Evolutionary conservation across 2,888 invertebrate species (phyloP).

Genomic region (Diabrotica balteata): DNA sequence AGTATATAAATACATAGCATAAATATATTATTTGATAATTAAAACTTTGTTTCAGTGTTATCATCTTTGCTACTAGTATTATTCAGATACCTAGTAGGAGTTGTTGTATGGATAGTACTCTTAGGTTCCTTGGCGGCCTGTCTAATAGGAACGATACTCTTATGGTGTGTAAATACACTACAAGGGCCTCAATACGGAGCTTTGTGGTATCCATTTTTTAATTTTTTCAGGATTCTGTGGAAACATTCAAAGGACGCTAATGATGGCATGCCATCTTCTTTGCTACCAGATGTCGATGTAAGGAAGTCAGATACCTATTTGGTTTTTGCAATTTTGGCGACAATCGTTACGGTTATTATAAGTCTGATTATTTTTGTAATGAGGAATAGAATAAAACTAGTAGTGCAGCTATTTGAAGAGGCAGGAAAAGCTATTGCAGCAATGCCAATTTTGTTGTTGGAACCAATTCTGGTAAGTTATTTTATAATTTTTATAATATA

Average conservation of each 20-base stretch:
- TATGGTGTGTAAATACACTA: constrained; percentile 63
- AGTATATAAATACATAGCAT: too few relatives aligned
- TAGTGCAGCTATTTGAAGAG: constrained; percentile 70
- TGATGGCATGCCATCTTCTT: constrained; percentile 33
- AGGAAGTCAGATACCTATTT: constrained; percentile 60
- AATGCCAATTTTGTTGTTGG: constrained; percentile 68
- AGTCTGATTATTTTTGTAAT: constrained; percentile 67
- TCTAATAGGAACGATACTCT: constrained; percentile 64
- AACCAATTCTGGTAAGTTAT: constrained; percentile 67
- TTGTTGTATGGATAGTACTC: constrained; percentile 70
- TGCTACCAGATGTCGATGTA: constrained; percentile 44
- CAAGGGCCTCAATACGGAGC: constrained; percentile 17
- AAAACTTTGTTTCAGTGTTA: constrained; percentile 59
- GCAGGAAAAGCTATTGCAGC: constrained; percentile 70
- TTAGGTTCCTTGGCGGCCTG: constrained; percentile 63
- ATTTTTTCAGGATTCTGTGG: constrained; percentile 59
- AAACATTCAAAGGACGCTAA: constrained; percentile 53
- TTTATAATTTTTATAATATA: too few relatives aligned
- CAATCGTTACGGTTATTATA: constrained; percentile 66
- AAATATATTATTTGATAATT: too few relatives aligned
- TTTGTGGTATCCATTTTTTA: constrained; percentile 22
- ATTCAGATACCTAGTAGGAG: constrained; percentile 66
- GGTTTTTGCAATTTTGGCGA: constrained; percentile 67
- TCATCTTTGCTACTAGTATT: constrained; percentile 65
- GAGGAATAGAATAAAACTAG: constrained; percentile 69